Conservation (phyloP, 1,140 invertebrate genomes). For the Cotesia chilonis region DNA sequence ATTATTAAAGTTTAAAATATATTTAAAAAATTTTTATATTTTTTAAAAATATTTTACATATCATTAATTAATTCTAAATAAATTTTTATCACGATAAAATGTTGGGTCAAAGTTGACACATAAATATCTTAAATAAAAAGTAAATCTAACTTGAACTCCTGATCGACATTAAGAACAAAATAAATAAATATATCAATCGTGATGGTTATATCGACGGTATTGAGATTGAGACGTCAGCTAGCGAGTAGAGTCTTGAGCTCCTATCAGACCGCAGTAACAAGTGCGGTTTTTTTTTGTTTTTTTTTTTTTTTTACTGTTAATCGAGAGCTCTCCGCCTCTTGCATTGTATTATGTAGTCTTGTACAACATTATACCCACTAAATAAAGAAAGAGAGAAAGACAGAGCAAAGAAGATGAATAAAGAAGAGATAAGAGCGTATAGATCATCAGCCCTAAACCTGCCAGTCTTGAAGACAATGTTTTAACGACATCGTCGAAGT, state of each 20-base stretch:
- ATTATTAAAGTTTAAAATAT: too few relatives aligned
- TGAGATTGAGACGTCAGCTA: constrained; percentile 23
- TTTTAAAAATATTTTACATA: too few relatives aligned
- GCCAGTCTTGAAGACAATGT: constrained; percentile 30
- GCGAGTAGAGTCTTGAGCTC: not conserved
- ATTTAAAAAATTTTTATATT: too few relatives aligned
- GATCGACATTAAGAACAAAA: not conserved
- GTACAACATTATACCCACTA: not conserved
- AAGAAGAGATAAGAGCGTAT: constrained; percentile 7
- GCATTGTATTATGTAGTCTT: not conserved
- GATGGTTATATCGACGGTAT: constrained; percentile 3
- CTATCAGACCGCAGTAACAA: not conserved
- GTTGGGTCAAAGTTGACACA: too few relatives aligned
- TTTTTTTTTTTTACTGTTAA: constrained; percentile 9
- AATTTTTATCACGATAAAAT: too few relatives aligned
- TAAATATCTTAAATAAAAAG: too few relatives aligned
- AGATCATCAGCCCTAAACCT: not conserved
- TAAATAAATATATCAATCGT: constrained; percentile 16
- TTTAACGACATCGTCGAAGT: constrained; percentile 50
- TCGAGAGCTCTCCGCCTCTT: not conserved
- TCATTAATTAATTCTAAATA: too few relatives aligned
- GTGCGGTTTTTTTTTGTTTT: constrained; percentile 3
- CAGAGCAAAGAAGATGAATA: not conserved
- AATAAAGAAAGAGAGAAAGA: not conserved
- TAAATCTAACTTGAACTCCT: not conserved